A percentile compares a stretch with the other conserved stretches of the same genome.
These are phyloP conservation scores for Epirrhoe tristata DNA, from an alignment of 2,888 invertebrate species.

Conservation along the genomic window DNA sequence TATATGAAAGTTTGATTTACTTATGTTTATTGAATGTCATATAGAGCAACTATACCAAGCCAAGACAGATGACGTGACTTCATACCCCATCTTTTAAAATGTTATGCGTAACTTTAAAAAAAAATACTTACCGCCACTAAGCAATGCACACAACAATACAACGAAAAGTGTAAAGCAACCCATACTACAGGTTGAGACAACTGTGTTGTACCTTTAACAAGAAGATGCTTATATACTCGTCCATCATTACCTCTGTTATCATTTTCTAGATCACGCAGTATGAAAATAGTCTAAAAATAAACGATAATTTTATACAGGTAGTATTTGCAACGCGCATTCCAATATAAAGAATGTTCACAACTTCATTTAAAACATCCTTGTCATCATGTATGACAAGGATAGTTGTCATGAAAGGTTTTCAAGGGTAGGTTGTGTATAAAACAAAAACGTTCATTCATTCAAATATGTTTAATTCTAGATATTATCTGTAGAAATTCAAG, in stretches of 20 bases:
- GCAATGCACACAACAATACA: constrained; percentile 20
- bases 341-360: not conserved
- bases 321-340: constrained; percentile 12
- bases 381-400: no score
- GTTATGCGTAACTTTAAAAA: not conserved
- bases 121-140: constrained; percentile 25
- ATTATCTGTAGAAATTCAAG: no score
- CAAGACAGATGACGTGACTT: no score
- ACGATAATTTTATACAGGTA: not conserved
- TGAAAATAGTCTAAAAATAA: constrained; percentile 14
- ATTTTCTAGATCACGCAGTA: not conserved
- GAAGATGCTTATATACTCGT: constrained; percentile 13
- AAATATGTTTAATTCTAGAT: no score
- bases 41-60: no score
- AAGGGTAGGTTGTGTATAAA: not conserved
- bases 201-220: constrained; percentile 3
- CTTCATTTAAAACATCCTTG: constrained; percentile 1
- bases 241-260: not conserved
- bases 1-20: no score
- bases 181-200: constrained; percentile 26
- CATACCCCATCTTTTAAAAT: no score
- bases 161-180: constrained; percentile 25
- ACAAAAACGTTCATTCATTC: no score
- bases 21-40: no score
- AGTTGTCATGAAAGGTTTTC: not conserved